Conservation (phyloP, 2,113 vertebrate genomes). For the Catharus minimus region DNA sequence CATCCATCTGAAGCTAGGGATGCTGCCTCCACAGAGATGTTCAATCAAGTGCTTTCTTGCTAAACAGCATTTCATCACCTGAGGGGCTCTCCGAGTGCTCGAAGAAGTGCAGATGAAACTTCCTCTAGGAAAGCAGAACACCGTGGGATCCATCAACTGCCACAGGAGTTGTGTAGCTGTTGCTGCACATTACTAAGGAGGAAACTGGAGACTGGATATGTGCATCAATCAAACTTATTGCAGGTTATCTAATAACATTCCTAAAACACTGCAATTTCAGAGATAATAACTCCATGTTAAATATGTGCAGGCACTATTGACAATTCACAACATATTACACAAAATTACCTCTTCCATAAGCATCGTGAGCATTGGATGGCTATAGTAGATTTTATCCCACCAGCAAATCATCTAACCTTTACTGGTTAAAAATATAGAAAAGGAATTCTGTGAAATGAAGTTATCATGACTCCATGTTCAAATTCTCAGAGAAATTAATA, state of each 20-base stretch:
- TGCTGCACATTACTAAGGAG: neutral
- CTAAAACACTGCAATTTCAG: neutral
- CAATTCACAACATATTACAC: neutral
- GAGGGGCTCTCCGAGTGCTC: neutral
- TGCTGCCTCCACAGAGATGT: neutral
- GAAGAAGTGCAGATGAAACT: neutral
- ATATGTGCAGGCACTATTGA: neutral
- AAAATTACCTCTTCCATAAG: neutral
- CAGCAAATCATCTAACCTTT: neutral
- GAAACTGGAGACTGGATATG: neutral
- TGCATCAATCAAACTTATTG: neutral
- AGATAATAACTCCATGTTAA: neutral
- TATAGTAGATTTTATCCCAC: neutral
- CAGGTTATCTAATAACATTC: neutral
- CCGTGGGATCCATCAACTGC: fast-evolving
- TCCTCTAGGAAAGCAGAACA: neutral
- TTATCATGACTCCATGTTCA: neutral
- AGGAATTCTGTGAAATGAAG: neutral
- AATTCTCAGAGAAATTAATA: neutral
- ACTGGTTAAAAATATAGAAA: neutral
- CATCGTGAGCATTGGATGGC: neutral
- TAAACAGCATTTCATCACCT: neutral
- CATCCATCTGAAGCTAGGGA: neutral
- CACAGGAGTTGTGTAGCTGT: fast-evolving
- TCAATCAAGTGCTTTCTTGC: neutral